Percentiles rank a stretch among this genome's conserved stretches.
phyloP scores from a whole-genome alignment of 2,113 vertebrate genomes.

The Campylomormyrus tamandua region DNA sequence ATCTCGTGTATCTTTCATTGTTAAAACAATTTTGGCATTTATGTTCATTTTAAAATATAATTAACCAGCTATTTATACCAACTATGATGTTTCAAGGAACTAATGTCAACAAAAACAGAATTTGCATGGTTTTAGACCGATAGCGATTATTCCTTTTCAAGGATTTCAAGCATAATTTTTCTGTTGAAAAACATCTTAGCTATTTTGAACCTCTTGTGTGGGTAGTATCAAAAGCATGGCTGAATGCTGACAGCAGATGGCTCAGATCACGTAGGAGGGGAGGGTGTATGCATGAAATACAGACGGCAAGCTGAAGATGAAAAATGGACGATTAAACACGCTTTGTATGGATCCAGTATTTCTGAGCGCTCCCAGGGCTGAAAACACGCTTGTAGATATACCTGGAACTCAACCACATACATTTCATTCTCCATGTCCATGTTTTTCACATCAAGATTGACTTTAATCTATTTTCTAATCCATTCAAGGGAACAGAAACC shows the following conservation, averaged over 20 bases:
- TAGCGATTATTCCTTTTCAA: neutral
- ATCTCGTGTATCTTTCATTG: neutral
- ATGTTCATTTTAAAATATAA: neutral
- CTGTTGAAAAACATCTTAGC: slow-evolving; percentile 6
- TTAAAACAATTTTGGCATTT: neutral
- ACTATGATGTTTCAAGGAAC: neutral
- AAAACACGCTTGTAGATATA: neutral
- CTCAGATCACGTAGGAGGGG: slow-evolving; percentile 14
- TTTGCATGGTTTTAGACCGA: neutral
- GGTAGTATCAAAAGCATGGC: neutral
- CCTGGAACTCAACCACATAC: neutral
- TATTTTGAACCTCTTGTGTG: slow-evolving; percentile 18
- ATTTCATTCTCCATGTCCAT: neutral
- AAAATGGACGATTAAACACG: neutral
- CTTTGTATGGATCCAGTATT: neutral
- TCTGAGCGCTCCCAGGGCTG: neutral
- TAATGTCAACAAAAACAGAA: neutral
- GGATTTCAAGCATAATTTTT: slow-evolving; percentile 5
- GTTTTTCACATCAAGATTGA: neutral
- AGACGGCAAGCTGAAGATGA: neutral
- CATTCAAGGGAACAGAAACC: neutral
- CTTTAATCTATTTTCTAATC: neutral
- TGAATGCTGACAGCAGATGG: slow-evolving; percentile 18
- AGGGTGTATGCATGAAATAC: neutral
- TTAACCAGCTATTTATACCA: neutral